Base-by-base conservation (phyloP, 2,113 vertebrate species). In the Cochlearius cochlearius region DNA sequence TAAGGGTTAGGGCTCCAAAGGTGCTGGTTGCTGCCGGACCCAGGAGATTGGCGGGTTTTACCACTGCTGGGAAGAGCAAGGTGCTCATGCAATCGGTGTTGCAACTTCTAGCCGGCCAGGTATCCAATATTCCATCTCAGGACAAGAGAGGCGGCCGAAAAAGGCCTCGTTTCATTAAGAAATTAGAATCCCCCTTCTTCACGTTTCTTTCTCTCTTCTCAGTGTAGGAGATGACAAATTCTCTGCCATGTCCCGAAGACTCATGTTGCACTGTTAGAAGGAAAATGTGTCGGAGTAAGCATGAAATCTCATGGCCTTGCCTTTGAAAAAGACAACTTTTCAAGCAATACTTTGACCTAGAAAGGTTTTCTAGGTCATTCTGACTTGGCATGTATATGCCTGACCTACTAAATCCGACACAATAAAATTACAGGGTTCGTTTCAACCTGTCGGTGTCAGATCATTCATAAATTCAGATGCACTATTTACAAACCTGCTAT, bases 331-430 rank as follows among this genome's bases (percentile, higher is more conserved):
- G 64, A 59, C 76, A 87, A 91, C 96, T 96, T 98, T 96, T 96
- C 96, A 97, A 97, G 97, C 92, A 91, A 84, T 39, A 85, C 86
- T 97, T 96, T 97, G 97, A 98, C 98, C 97, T 97, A 98, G 96
- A 98, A 98, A 98, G 94, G 80, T 75, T 98, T 98, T 98, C 97
- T 97, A 97, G 98, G 98, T 97, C 97, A 95, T 93, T 96, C 91
- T 96, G 95, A 94, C 94, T 92, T 97, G 97, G 91, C 88, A 95
- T 94, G 95, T 92, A 58, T 76, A 93, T 52, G 30, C 79, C 97
- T 97, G 97, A 98, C 98, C 97, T 96, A 92, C 97, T 97, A 97
- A 97, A 97, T 94, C 86, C 71, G 92, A 91, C 90, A 83, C 88
- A 96, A 93, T 91, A 92, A 72, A 92, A 94, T 93, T 63, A 81